Conservation (phyloP, 2,888 invertebrate genomes). For the Cordilura impudica region DNA sequence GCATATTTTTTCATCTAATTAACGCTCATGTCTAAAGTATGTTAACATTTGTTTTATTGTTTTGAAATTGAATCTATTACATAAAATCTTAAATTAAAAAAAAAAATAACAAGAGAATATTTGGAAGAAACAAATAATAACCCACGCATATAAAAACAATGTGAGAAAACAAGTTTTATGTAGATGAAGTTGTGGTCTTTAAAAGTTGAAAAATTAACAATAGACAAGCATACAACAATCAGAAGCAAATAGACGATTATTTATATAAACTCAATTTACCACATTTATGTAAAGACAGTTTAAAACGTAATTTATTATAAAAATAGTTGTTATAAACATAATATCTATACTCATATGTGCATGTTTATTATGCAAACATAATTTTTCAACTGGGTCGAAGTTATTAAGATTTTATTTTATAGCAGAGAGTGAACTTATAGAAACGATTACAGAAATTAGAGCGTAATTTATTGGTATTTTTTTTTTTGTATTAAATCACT, state of each 20-base stretch:
- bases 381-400: background rate
- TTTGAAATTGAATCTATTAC: background rate
- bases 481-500: too few species aligned
- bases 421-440: too few species aligned
- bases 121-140: background rate
- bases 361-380: slow-evolving; percentile 14
- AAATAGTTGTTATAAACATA: slow-evolving; percentile 30
- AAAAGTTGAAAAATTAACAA: background rate
- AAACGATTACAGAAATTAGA: too few species aligned
- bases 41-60: background rate
- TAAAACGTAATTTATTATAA: slow-evolving; percentile 29
- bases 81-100: background rate
- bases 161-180: background rate
- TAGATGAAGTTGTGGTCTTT: background rate
- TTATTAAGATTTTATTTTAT: background rate
- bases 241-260: background rate
- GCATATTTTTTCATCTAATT: slow-evolving; percentile 43
- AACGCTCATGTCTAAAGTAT: background rate
- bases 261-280: background rate
- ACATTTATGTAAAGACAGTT: too few species aligned
- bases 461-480: too few species aligned
- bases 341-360: slow-evolving; percentile 7
- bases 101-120: too few species aligned
- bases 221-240: background rate
- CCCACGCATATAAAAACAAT: background rate